Conservation (phyloP, 1,140 invertebrate species). For the Drosophila chauvacae region DNA sequence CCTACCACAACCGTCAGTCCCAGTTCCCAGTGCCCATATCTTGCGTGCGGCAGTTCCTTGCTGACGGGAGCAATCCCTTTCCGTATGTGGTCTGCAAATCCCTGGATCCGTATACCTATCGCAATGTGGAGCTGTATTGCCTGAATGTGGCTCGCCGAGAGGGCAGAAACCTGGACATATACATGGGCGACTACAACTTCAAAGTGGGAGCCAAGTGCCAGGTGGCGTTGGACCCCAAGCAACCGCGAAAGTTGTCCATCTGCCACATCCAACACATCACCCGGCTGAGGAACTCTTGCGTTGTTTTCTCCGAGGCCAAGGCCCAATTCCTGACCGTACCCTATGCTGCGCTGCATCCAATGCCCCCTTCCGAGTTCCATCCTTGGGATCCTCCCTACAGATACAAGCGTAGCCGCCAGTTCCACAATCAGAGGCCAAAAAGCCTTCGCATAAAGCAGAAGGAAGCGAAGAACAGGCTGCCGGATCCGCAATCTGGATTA, state of each 20-base stretch:
- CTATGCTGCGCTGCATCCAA: slow-evolving; percentile 20
- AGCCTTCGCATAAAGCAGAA: too few relatives aligned
- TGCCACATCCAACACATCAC: slow-evolving; percentile 92
- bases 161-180: slow-evolving; percentile 79
- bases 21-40: slow-evolving; percentile 34
- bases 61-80: slow-evolving; percentile 89
- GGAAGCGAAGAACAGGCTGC: not conserved
- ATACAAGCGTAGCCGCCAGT: not conserved
- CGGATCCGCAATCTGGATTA: too few relatives aligned
- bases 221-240: slow-evolving; percentile 86
- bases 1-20: slow-evolving; percentile 63
- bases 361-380: slow-evolving; percentile 25
- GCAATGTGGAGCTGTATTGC: slow-evolving; percentile 94
- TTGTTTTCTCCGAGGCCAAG: slow-evolving; percentile 90
- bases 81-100: slow-evolving; percentile 95
- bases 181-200: slow-evolving; percentile 85
- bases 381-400: slow-evolving; percentile 3
- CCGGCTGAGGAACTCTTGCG: slow-evolving; percentile 87
- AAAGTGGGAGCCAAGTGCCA: slow-evolving; percentile 91
- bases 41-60: slow-evolving; percentile 56
- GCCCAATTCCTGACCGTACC: slow-evolving; percentile 86
- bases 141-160: slow-evolving; percentile 91
- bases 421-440: not conserved
- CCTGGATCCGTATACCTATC: slow-evolving; percentile 92
- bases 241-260: slow-evolving; percentile 85